Base-by-base conservation (phyloP, 2,888 invertebrate species). In the Cremastinae sp. region DNA sequence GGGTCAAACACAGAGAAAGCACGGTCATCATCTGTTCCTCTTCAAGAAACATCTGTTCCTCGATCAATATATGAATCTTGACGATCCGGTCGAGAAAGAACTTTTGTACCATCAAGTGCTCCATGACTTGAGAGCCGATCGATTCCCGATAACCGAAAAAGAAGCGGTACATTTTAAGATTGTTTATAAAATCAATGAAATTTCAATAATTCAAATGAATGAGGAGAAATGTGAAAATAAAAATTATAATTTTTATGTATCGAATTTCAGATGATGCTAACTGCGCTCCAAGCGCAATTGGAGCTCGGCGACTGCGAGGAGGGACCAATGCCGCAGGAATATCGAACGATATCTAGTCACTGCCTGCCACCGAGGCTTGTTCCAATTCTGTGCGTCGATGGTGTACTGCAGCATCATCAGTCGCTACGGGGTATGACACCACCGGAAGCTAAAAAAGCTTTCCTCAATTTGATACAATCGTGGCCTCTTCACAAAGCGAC, bases 401-500 rank as follows among this genome's bases (percentile, higher is more conserved):
- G 96, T 20, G 96, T 98, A 39, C 94, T 96, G 1, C 94, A 96
- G 90, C 97, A 97, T 89, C 98, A 98, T 91, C 96, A 97, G 88
- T 95, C 96, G 43, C 91, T 98, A 81, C 92, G 95, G 65, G 97
- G 97, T 76, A 97, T 97, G 92, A 93, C 95, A 47, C 93, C 96
- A 0, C 93, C 94, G 7, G 95, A 96, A 87, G 96, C 98, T 18
- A 97, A 98, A 90, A 96, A 97, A 88, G 95, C 97, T 7, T 97
- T 98, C 88, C 92, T 98, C 64, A 97, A 97, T 87, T 92, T 98
- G 18, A 96, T 98, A 78, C 95, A 96, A 88, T 96, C 96, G 79
- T 98, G 98, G 98, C 97, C 97, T 35, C 92, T 98, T 66, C 96
- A 97, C 79, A 93, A 96, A 80, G 97, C 98, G 12, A 97, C 97